A percentile compares a stretch with the other conserved stretches of the same genome.
phyloP scores from a whole-genome alignment of 2,113 vertebrate species.

The Trogon melanurus region DNA sequence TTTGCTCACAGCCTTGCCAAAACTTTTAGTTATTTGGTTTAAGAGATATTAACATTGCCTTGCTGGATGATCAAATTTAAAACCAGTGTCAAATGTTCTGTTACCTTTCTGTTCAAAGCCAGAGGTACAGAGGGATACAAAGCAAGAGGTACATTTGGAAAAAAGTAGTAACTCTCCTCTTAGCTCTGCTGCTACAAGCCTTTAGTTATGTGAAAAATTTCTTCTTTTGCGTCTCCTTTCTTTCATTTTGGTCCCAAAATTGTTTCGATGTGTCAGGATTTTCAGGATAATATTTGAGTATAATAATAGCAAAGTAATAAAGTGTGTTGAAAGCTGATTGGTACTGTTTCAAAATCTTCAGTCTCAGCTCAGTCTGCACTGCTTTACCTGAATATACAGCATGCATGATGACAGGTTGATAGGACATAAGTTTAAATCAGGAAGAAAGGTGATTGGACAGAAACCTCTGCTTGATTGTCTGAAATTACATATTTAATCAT shows the following conservation, averaged over 20 bases:
- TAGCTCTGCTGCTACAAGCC: not conserved
- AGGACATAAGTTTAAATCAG: not conserved
- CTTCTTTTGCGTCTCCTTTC: not conserved
- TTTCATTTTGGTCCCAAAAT: not conserved
- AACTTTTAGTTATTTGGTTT: not conserved
- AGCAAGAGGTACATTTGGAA: not conserved
- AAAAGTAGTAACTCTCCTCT: not conserved
- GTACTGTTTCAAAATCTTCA: not conserved
- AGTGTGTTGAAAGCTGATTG: not conserved
- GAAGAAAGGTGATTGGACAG: not conserved
- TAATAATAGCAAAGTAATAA: not conserved
- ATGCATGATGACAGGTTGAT: not conserved
- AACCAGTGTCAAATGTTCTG: not conserved
- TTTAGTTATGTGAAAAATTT: not conserved
- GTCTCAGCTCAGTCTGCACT: not conserved
- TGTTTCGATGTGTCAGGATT: not conserved
- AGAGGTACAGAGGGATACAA: not conserved
- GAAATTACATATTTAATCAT: not conserved
- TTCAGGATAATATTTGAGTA: not conserved
- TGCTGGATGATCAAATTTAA: not conserved
- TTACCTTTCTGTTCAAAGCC: not conserved
- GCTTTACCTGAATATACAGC: not conserved
- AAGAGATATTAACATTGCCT: not conserved
- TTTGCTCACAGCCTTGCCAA: not conserved
- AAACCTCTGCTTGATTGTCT: not conserved